Evolutionary conservation across 2,888 invertebrate genomes (phyloP).

Genomic region (Lithodes maja): DNA sequence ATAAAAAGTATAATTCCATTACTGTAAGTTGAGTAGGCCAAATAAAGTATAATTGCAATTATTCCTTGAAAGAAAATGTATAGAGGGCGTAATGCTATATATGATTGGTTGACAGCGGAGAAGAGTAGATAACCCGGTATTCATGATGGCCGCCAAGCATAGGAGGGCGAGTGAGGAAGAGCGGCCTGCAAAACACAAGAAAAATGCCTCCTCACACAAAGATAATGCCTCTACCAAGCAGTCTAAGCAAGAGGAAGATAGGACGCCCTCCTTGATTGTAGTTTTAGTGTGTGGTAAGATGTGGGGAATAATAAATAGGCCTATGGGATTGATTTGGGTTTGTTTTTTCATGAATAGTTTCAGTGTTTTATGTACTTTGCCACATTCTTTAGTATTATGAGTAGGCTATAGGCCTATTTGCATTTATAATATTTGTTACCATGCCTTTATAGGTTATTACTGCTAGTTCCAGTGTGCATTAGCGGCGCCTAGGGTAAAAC

Average conservation of each 20-base stretch:
- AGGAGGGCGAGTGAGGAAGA: constrained; percentile 34
- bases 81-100: not conserved
- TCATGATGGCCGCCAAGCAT: constrained; percentile 58
- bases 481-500: too few relatives aligned
- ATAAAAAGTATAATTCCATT: too few relatives aligned
- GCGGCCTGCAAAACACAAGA: constrained; percentile 24
- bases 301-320: not conserved
- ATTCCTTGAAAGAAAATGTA: too few relatives aligned
- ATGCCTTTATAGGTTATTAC: too few relatives aligned
- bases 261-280: constrained; percentile 30
- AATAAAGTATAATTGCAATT: too few relatives aligned
- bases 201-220: constrained; percentile 24
- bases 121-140: not conserved
- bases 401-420: too few relatives aligned
- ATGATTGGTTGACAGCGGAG: not conserved
- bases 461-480: too few relatives aligned
- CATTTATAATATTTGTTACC: too few relatives aligned
- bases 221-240: constrained; percentile 15
- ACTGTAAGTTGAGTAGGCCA: too few relatives aligned
- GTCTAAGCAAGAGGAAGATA: constrained; percentile 21
- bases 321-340: not conserved
- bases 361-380: not conserved
- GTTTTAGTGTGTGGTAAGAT: constrained; percentile 47
- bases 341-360: not conserved
- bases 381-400: not conserved